Evolutionary conservation across 2,113 vertebrate genomes (phyloP), one percentile per base, ranked within the genome.

Genomic region (Nanger granti): DNA sequence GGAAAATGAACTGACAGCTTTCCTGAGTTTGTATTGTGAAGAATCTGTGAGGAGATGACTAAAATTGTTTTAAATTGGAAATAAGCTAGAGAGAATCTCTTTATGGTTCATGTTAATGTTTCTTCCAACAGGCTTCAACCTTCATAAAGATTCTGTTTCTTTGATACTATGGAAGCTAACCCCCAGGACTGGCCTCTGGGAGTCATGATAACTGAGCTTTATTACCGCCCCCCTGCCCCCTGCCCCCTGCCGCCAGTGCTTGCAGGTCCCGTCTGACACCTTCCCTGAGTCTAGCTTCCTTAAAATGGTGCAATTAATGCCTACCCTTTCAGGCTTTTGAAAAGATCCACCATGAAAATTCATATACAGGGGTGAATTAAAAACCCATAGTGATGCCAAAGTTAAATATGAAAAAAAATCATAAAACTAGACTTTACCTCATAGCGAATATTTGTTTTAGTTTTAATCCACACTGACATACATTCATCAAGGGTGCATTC

Each of bases 261-360:
- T 66, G 26, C 11, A 89, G 37, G 22, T 69, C 5, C 14, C 37
- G 13, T 57, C 57, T 97, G 31, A 52, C 0, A 69, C 49, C 17
- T 49, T 62, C 22, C 52, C 52, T 95, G 34, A 80, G 34, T n/a
- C 28, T 97, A 94, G n/a, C 5, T 86, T 86, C 15, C 17, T 92
- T 89, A 95, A 94, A 96, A 49, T 86, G 12, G 14, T 93, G 15
- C 91, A 97, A 88, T 83, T 80, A 95, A 73, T 82, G 60, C 8
- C 3, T 85, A 86, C 4, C 4, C 17, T 22, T 52, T 86, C 44
- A 55, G 64, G 52, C 34, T 86, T 96, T 82, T 82, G 29, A 59
- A 96, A 89, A 55, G 37, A 91, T 89, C 17, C 47, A 92, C 59
- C 26, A 73, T 37, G 37, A 89, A 49, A 37, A 22, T 49, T 49